Evolutionary conservation across 2,797 vertebrate genomes (phyloP).

Genomic region (Melanotaenia pygmaea): DNA sequence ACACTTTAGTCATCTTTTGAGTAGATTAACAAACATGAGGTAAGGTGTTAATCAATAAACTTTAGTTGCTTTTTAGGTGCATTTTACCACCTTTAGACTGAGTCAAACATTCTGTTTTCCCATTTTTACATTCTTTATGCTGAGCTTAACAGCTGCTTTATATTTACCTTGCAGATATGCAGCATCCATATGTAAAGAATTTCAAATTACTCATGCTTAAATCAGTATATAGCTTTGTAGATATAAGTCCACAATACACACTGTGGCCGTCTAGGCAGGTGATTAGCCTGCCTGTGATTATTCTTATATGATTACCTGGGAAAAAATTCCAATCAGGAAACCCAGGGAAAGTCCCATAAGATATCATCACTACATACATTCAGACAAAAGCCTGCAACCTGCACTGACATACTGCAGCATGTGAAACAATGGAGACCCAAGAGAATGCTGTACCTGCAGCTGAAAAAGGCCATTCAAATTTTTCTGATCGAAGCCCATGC

Average conservation of each 20-base stretch:
- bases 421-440: slow-evolving; percentile 73
- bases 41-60: neutral
- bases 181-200: slow-evolving; percentile 2
- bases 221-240: neutral
- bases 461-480: slow-evolving; percentile 64
- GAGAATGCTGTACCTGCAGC: slow-evolving; percentile 59
- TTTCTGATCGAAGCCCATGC: slow-evolving; percentile 60
- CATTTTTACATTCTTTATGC: slow-evolving; percentile 1
- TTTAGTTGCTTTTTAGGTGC: neutral
- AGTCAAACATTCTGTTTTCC: slow-evolving; percentile 1
- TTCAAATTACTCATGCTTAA: neutral
- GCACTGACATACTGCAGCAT: slow-evolving; percentile 53
- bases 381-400: slow-evolving; percentile 67
- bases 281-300: slow-evolving; percentile 52
- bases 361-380: slow-evolving; percentile 72
- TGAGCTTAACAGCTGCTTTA: slow-evolving; percentile 1
- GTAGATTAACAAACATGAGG: neutral
- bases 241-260: slow-evolving; percentile 12
- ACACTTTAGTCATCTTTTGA: neutral
- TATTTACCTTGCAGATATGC: neutral
- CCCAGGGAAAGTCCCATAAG: slow-evolving; percentile 72
- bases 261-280: slow-evolving; percentile 36
- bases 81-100: slow-evolving; percentile 15
- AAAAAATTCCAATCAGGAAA: slow-evolving; percentile 73
- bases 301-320: slow-evolving; percentile 70